These are phyloP conservation scores for Eidolon helvum DNA, from an alignment of 2,113 vertebrate species.

Conservation along the genomic window DNA sequence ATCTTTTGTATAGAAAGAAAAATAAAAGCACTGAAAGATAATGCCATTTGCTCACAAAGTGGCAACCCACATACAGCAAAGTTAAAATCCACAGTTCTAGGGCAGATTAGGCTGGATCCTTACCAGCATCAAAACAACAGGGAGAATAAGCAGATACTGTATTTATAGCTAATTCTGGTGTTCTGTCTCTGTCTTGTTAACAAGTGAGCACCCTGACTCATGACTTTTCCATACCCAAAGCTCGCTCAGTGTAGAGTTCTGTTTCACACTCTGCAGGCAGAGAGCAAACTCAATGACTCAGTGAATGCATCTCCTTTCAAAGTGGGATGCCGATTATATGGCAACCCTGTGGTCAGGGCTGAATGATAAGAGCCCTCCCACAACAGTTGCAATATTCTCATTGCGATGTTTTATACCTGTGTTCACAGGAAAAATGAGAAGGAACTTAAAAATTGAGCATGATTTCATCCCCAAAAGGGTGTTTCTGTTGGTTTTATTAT, in stretches of 20 bases:
- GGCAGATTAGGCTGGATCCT: background rate
- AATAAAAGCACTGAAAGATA: background rate
- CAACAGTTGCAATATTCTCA: background rate
- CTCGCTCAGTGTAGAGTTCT: background rate
- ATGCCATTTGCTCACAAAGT: background rate
- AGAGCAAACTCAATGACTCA: constrained; percentile 15
- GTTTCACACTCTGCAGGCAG: background rate
- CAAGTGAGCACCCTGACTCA: background rate
- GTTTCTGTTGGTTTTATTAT: background rate
- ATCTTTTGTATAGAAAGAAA: constrained; percentile 10
- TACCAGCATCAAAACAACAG: background rate
- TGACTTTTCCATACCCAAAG: background rate
- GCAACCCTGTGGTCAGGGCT: too few species aligned
- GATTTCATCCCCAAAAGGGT: background rate
- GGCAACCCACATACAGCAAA: background rate
- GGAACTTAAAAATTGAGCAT: background rate
- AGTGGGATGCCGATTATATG: background rate
- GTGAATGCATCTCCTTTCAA: background rate
- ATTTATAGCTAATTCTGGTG: background rate
- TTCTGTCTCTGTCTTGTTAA: background rate
- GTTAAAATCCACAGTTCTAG: background rate
- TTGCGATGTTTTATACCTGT: background rate
- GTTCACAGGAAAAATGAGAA: background rate
- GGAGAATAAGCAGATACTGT: background rate
- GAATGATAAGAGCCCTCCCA: background rate